Conservation (phyloP, 1,140 invertebrate species). For the Battus philenor region DNA sequence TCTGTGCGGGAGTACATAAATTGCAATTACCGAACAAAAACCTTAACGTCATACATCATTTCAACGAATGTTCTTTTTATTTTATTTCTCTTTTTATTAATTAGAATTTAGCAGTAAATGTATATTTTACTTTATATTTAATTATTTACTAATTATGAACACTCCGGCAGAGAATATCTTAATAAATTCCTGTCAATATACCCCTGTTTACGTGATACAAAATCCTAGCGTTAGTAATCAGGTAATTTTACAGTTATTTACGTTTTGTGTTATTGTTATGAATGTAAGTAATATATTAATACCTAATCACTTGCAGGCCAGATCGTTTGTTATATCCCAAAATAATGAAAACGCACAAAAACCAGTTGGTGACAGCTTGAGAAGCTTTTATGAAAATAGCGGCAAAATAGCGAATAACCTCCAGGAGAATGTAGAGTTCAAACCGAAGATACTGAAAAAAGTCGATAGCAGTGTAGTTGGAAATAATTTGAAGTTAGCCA, state of each 20-base stretch:
- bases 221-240: constrained; percentile 49
- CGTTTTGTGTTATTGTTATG: constrained; percentile 12
- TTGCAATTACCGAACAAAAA: constrained; percentile 10
- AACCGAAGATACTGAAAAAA: constrained; percentile 45
- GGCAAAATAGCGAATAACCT: constrained; percentile 62
- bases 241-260: constrained; percentile 40
- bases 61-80: constrained; percentile 12
- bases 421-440: constrained; percentile 25
- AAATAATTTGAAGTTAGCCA: constrained; percentile 62
- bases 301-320: constrained; percentile 42
- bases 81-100: constrained; percentile 11
- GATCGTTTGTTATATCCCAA: constrained; percentile 44
- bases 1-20: not conserved
- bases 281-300: constrained; percentile 4
- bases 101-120: constrained; percentile 28
- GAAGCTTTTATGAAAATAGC: constrained; percentile 68
- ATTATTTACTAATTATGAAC: constrained; percentile 38
- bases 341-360: constrained; percentile 33
- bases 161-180: constrained; percentile 40
- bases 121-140: constrained; percentile 21
- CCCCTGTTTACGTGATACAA: constrained; percentile 60
- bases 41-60: constrained; percentile 20
- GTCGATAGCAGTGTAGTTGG: constrained; percentile 34
- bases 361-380: constrained; percentile 54
- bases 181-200: constrained; percentile 59